A percentile compares a stretch with the other conserved stretches of the same genome.
Conservation (phyloP, 1,140 invertebrate genomes). For the Achroia grisella region DNA sequence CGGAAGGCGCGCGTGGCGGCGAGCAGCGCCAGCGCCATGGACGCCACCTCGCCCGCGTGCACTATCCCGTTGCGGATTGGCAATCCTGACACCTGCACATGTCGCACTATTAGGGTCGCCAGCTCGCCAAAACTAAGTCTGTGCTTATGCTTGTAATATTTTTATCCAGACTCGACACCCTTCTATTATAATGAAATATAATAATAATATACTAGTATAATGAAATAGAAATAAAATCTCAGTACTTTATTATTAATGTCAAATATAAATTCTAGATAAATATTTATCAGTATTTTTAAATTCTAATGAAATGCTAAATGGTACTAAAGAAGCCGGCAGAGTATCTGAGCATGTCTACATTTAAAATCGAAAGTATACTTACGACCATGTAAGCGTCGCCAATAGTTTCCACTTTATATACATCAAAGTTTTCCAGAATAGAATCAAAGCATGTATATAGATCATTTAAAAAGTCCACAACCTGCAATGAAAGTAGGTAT, state of each 20-base stretch:
- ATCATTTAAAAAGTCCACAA: slow-evolving; percentile 93
- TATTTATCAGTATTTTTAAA: too few relatives aligned
- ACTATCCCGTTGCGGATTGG: slow-evolving; percentile 85
- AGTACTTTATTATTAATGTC: too few relatives aligned
- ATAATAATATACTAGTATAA: too few relatives aligned
- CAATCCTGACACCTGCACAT: slow-evolving; percentile 85
- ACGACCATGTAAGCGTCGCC: slow-evolving; percentile 94
- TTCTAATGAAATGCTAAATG: too few relatives aligned
- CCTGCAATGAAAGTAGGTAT: slow-evolving; percentile 73
- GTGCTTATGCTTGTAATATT: too few relatives aligned
- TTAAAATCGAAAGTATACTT: too few relatives aligned
- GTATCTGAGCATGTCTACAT: neutral
- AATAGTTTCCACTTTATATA: slow-evolving; percentile 95
- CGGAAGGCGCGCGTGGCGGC: slow-evolving; percentile 88
- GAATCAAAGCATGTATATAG: slow-evolving; percentile 95
- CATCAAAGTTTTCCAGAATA: slow-evolving; percentile 92
- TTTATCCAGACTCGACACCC: too few relatives aligned
- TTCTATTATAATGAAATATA: neutral
- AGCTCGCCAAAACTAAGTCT: too few relatives aligned
- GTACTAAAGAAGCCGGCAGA: neutral
- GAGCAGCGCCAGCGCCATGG: slow-evolving; percentile 91
- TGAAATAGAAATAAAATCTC: too few relatives aligned
- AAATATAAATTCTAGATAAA: too few relatives aligned
- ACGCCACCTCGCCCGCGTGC: slow-evolving; percentile 94
- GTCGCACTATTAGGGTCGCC: slow-evolving; percentile 94